Evolutionary conservation across 2,113 vertebrate genomes (phyloP), one percentile per base, ranked within the genome.

Genomic region (Crotalus tigris): DNA sequence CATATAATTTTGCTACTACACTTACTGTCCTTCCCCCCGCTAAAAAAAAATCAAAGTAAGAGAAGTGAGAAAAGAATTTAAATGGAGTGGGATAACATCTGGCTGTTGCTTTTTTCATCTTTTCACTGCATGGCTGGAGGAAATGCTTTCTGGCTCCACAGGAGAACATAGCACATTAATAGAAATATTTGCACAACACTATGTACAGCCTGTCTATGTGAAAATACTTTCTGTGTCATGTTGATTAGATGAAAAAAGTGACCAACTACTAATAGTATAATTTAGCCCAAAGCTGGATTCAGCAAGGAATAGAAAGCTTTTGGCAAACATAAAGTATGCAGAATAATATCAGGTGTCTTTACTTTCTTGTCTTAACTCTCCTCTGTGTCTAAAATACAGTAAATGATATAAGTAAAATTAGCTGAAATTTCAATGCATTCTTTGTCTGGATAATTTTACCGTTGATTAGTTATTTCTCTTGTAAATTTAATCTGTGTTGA

Each of bases 391-490:
- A 53, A 55, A n/a, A 53, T 86, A 87, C 46, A 87, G 86, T 90
- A 87, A 90, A 93, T 86, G 59, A 85, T 90, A 64, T 19, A 61
- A 90, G 29, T 44, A 87, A 24, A 90, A 90, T 90, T 90, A 93
- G 92, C 33, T 93, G 81, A 75, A 90, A 87, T 93, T 90, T 85
- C 81, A 87, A 49, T 87, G 81, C n/a, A 93, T 93, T 93, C 81
- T 86, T 90, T 90, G n/a, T n/a, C 23, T 93, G 46, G 54, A 51
- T 87, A 93, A 90, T 93, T 44, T 93, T 90, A 93, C 57, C 33
- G n/a, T 64, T 93, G 92, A 90, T 64, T 90, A 21, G 23, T 90
- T 90, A 90, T 90, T 93, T 93, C 46, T 46, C 46, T 57, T 53
- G 13, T 61, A 93, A 61, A 93, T 93, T 90, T 90, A 90, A 90